phyloP scores from a whole-genome alignment of 2,888 invertebrate genomes.

The Drosophila neonasuta region DNA sequence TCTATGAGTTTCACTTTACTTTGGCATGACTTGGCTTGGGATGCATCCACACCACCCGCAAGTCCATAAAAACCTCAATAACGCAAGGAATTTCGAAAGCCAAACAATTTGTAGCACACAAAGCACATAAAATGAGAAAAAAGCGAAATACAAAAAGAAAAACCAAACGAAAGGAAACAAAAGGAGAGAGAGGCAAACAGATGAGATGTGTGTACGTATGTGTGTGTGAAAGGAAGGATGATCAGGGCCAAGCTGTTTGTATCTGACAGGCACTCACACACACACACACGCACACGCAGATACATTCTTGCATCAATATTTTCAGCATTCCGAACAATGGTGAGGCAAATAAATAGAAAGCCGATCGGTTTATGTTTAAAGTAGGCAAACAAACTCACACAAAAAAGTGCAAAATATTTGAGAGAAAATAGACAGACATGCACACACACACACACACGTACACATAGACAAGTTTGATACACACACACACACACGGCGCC shows the following conservation, averaged over 20 bases:
- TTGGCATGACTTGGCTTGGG: slow-evolving; percentile 20
- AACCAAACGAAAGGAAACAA: slow-evolving; percentile 6
- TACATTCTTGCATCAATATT: slow-evolving; percentile 46
- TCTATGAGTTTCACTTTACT: slow-evolving; percentile 38
- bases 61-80: slow-evolving; percentile 71
- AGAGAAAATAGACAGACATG: slow-evolving; percentile 20
- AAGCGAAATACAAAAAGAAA: neutral
- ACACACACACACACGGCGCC: slow-evolving; percentile 9
- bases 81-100: slow-evolving; percentile 68
- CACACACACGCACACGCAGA: slow-evolving; percentile 20
- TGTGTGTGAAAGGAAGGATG: slow-evolving; percentile 14
- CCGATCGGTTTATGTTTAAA: slow-evolving; percentile 71
- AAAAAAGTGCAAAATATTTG: slow-evolving; percentile 48
- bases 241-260: slow-evolving; percentile 27
- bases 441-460: slow-evolving; percentile 4
- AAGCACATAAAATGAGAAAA: slow-evolving; percentile 52
- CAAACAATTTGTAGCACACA: slow-evolving; percentile 74
- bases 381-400: slow-evolving; percentile 55
- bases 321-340: slow-evolving; percentile 42
- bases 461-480: slow-evolving; percentile 6
- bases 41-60: slow-evolving; percentile 11
- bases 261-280: slow-evolving; percentile 20
- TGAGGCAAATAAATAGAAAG: slow-evolving; percentile 53
- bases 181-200: neutral
- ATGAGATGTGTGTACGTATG: neutral